A percentile compares a stretch with the other conserved stretches of the same genome.
These are phyloP conservation scores for Melitaea cinxia DNA, from an alignment of 1,140 invertebrate species.

Conservation along the genomic window DNA sequence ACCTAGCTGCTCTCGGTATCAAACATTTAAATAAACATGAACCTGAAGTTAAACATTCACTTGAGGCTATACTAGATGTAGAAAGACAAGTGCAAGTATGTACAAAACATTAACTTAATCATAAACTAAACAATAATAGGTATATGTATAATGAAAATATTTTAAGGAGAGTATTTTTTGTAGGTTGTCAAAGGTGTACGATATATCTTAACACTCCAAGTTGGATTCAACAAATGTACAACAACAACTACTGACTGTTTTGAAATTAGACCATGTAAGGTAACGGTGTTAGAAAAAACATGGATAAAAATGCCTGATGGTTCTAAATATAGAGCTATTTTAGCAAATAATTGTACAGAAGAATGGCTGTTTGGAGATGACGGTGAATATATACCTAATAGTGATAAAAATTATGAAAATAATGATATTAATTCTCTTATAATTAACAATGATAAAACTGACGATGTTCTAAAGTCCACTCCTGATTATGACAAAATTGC, in stretches of 20 bases:
- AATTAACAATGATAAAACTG: slow-evolving; percentile 24
- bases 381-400: slow-evolving; percentile 57
- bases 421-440: slow-evolving; percentile 38
- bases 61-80: slow-evolving; percentile 65
- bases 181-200: slow-evolving; percentile 79
- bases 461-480: slow-evolving; percentile 34
- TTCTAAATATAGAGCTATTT: slow-evolving; percentile 69
- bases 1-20: slow-evolving; percentile 61
- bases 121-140: not conserved
- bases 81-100: slow-evolving; percentile 78
- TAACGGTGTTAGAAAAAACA: slow-evolving; percentile 75
- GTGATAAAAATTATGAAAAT: slow-evolving; percentile 39
- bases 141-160: not conserved
- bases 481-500: slow-evolving; percentile 44
- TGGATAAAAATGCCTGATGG: slow-evolving; percentile 74
- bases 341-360: slow-evolving; percentile 79
- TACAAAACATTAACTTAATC: not conserved
- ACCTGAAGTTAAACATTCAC: slow-evolving; percentile 54
- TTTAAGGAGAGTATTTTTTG: slow-evolving; percentile 35
- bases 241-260: slow-evolving; percentile 38
- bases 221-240: slow-evolving; percentile 63
- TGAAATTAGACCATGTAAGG: slow-evolving; percentile 57
- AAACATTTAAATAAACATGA: slow-evolving; percentile 70
- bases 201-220: slow-evolving; percentile 68
- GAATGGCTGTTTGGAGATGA: slow-evolving; percentile 72